Conservation (phyloP, 23 tunicate genomes). For the Halocynthia aurantium region DNA sequence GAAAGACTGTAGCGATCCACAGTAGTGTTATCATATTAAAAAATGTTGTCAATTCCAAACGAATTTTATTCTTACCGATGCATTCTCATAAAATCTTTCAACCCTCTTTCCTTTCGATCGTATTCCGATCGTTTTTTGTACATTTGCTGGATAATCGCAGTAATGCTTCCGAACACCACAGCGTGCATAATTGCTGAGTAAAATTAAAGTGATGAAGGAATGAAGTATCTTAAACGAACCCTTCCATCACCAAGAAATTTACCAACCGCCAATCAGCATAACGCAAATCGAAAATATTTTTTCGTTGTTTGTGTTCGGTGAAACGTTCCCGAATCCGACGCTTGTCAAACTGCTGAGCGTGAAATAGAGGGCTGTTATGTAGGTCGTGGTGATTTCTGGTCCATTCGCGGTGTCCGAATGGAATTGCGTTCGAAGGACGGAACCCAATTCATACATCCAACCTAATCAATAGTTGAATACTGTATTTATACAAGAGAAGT, state of each 20-base stretch:
- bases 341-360: constrained; percentile 74
- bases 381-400: constrained; percentile 37
- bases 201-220: neutral
- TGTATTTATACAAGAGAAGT: too few relatives aligned
- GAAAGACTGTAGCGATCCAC: constrained; percentile 14
- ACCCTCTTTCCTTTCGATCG: constrained; percentile 48
- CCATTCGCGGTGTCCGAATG: constrained; percentile 50
- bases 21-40: neutral
- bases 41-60: neutral
- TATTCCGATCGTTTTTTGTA: constrained; percentile 48
- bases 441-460: constrained; percentile 53
- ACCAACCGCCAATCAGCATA: constrained; percentile 73
- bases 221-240: neutral
- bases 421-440: constrained; percentile 31
- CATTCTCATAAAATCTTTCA: constrained; percentile 55
- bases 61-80: constrained; percentile 18
- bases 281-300: constrained; percentile 64
- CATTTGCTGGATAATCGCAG: constrained; percentile 71
- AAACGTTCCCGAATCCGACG: constrained; percentile 83
- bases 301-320: constrained; percentile 70
- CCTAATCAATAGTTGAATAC: constrained; percentile 9
- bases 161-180: constrained; percentile 69
- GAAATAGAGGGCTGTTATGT: constrained; percentile 74
- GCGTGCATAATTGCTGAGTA: constrained; percentile 69
- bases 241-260: neutral